Evolutionary conservation across 2,797 vertebrate species (phyloP).

Genomic region (Mionectes olivaceus): DNA sequence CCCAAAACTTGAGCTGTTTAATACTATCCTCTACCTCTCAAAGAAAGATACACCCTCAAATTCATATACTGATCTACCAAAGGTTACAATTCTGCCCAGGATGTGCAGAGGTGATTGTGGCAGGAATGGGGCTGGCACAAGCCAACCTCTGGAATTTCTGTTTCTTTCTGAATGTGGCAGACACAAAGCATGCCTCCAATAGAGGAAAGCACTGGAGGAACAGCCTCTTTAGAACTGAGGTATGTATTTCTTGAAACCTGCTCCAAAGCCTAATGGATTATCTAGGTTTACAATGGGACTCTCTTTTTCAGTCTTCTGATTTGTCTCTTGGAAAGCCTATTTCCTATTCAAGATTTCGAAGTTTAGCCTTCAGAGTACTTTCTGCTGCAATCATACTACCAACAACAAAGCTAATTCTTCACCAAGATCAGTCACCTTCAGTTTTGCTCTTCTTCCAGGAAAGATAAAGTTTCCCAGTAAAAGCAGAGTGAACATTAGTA

Average conservation of each 20-base stretch:
- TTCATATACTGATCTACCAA: background rate
- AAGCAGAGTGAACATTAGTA: background rate
- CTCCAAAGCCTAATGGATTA: background rate
- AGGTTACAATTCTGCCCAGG: background rate
- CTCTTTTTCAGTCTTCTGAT: background rate
- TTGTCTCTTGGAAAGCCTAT: background rate
- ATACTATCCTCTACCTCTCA: background rate
- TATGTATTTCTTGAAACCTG: background rate
- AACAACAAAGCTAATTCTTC: background rate
- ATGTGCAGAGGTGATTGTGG: background rate
- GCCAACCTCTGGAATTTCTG: background rate
- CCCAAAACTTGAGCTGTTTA: background rate
- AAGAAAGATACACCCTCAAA: background rate
- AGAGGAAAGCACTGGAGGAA: background rate
- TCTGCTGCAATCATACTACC: background rate
- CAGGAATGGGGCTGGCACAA: background rate
- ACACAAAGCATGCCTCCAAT: background rate
- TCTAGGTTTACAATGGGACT: background rate
- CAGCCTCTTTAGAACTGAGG: background rate
- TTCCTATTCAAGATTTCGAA: background rate
- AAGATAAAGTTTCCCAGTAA: fast-evolving
- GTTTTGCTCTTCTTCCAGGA: background rate
- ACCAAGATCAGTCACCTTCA: background rate
- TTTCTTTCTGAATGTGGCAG: background rate
- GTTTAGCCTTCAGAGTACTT: background rate